Evolutionary conservation across 2,888 invertebrate species (phyloP).

Genomic region (Cynaeus angustus): DNA sequence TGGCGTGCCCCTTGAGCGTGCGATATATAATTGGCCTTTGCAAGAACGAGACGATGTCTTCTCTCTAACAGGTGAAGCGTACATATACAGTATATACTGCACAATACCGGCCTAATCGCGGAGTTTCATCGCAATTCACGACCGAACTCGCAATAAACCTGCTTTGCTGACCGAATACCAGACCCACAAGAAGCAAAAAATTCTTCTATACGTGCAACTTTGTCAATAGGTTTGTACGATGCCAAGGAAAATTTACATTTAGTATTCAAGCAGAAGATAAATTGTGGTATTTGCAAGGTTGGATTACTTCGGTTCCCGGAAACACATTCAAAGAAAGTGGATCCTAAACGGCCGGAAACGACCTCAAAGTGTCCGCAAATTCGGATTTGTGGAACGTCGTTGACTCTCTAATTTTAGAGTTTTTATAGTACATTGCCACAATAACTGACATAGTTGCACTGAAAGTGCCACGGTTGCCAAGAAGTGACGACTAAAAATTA

Average conservation of each 20-base stretch:
- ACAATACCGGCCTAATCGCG: conserved; percentile 52
- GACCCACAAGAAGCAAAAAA: neutral
- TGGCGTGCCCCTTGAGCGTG: conserved; percentile 48
- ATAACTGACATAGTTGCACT: too few relatives aligned
- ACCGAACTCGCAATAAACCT: conserved; percentile 48
- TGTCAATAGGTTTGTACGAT: neutral
- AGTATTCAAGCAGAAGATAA: too few relatives aligned
- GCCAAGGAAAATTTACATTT: neutral
- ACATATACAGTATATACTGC: conserved; percentile 43
- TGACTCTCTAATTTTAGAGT: too few relatives aligned
- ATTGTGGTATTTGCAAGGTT: too few relatives aligned
- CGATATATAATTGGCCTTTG: conserved; percentile 52
- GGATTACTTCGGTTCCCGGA: too few relatives aligned
- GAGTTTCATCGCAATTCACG: conserved; percentile 53
- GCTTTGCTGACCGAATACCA: conserved; percentile 21
- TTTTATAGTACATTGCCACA: too few relatives aligned
- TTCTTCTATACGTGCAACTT: neutral
- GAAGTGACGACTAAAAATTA: too few relatives aligned
- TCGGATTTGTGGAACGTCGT: too few relatives aligned
- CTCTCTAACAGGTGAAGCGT: conserved; percentile 51
- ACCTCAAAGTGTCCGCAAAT: too few relatives aligned
- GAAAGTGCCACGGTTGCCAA: too few relatives aligned
- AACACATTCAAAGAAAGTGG: too few relatives aligned
- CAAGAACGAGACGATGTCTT: conserved; percentile 49
- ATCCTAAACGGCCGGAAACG: too few relatives aligned